phyloP scores from a whole-genome alignment of 2,888 invertebrate species.

The Perizoma affinitatum region DNA sequence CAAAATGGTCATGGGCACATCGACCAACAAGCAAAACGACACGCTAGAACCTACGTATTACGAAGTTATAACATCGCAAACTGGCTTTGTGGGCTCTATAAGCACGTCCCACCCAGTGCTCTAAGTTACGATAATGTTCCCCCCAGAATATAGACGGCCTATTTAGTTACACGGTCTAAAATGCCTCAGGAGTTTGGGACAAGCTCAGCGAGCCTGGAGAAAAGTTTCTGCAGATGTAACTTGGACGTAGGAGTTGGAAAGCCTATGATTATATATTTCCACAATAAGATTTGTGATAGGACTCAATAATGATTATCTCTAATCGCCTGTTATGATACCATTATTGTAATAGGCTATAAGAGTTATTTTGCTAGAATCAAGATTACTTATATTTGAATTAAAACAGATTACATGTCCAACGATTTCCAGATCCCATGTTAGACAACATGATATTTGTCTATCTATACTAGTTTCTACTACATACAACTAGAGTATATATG shows the following conservation, averaged over 20 bases:
- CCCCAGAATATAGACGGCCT: slow-evolving; percentile 30
- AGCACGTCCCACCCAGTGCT: slow-evolving; percentile 25
- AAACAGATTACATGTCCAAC: no score
- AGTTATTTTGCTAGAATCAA: no score
- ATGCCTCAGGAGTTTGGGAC: slow-evolving; percentile 19
- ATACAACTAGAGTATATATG: slow-evolving; percentile 4
- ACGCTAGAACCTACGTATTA: background rate
- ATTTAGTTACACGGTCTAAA: slow-evolving; percentile 27
- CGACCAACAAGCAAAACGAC: background rate
- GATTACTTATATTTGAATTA: no score
- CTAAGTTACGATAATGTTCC: slow-evolving; percentile 31
- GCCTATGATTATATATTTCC: slow-evolving; percentile 4
- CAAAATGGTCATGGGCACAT: background rate
- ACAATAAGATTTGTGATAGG: no score
- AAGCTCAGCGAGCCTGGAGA: background rate
- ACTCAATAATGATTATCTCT: no score
- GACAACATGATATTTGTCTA: no score
- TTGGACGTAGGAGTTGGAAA: slow-evolving; percentile 3
- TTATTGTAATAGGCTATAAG: no score
- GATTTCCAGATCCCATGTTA: no score
- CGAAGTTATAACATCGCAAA: slow-evolving; percentile 19
- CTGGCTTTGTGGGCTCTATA: slow-evolving; percentile 17
- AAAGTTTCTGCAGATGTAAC: background rate
- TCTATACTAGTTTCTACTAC: no score
- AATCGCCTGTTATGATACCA: no score